phyloP scores from a whole-genome alignment of 37 sponge, comb jelly and placozoan species.

The Chondrosia reniformis region DNA sequence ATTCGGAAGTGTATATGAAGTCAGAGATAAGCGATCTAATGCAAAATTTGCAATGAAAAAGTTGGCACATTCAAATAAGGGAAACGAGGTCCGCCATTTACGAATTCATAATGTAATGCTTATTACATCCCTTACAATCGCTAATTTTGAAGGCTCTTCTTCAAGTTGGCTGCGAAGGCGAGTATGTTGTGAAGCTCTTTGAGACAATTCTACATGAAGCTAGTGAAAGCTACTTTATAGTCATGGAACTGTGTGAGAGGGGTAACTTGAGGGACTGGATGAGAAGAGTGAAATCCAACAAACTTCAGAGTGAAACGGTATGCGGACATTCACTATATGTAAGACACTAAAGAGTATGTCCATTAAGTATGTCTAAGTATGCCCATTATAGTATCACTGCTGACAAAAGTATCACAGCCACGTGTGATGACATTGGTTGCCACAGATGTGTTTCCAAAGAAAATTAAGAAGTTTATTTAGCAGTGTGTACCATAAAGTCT shows the following conservation, averaged over 20 bases:
- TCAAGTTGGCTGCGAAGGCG: slow-evolving; percentile 60
- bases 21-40: slow-evolving; percentile 51
- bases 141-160: too few species aligned
- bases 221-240: slow-evolving; percentile 37
- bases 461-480: too few species aligned
- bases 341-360: background rate
- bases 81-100: too few species aligned
- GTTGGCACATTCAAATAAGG: background rate
- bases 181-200: slow-evolving; percentile 69
- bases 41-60: slow-evolving; percentile 63
- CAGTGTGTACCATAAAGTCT: too few species aligned
- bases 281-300: slow-evolving; percentile 55
- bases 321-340: background rate
- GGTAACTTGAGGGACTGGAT: slow-evolving; percentile 90
- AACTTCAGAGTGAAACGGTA: slow-evolving; percentile 61
- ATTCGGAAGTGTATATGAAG: slow-evolving; percentile 80
- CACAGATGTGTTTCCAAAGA: too few species aligned
- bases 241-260: slow-evolving; percentile 90
- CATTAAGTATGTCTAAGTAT: background rate
- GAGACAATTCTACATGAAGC: slow-evolving; percentile 35
- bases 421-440: too few species aligned
- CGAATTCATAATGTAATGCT: too few species aligned
- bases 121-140: too few species aligned
- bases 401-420: too few species aligned
- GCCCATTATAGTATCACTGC: too few species aligned